Percentiles rank a stretch among this genome's conserved stretches.
Evolutionary conservation across 2,888 invertebrate species (phyloP).

Genomic region (Thumatha senex): DNA sequence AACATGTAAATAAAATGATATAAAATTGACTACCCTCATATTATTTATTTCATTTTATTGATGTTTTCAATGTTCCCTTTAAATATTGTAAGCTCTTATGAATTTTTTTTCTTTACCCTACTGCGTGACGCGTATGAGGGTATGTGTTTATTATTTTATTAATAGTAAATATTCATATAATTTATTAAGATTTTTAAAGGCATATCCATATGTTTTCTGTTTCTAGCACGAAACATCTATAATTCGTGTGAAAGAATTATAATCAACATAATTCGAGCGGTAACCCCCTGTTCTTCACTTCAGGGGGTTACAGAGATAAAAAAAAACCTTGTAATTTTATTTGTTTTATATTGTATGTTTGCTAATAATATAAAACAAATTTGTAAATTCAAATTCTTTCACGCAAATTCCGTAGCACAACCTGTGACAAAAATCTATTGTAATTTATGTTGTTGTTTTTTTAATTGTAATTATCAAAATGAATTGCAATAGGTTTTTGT

Average conservation of each 20-base stretch:
- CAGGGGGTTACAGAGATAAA: too few species aligned
- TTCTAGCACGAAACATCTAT: conserved; percentile 6
- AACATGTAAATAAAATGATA: not conserved
- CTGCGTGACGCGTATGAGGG: too few species aligned
- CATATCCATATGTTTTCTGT: conserved; percentile 44
- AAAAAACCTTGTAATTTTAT: too few species aligned
- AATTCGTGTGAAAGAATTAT: conserved; percentile 22
- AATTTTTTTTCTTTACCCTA: too few species aligned
- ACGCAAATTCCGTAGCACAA: conserved; percentile 4
- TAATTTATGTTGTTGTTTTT: not conserved
- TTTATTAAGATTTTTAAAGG: conserved; percentile 22
- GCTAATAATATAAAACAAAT: conserved; percentile 14
- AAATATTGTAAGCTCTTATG: not conserved
- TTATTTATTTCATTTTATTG: not conserved
- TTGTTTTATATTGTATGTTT: conserved; percentile 17
- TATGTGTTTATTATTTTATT: too few species aligned
- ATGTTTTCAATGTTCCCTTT: conserved; percentile 13
- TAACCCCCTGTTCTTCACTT: too few species aligned
- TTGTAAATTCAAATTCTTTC: conserved; percentile 11
- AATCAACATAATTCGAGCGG: too few species aligned
- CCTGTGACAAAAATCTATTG: conserved; percentile 10
- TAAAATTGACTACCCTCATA: not conserved
- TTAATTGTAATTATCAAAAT: not conserved
- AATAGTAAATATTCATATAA: not conserved
- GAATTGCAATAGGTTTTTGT: conserved; percentile 16